Base-by-base conservation (phyloP, 2,113 vertebrate species). In the Gavia stellata region DNA sequence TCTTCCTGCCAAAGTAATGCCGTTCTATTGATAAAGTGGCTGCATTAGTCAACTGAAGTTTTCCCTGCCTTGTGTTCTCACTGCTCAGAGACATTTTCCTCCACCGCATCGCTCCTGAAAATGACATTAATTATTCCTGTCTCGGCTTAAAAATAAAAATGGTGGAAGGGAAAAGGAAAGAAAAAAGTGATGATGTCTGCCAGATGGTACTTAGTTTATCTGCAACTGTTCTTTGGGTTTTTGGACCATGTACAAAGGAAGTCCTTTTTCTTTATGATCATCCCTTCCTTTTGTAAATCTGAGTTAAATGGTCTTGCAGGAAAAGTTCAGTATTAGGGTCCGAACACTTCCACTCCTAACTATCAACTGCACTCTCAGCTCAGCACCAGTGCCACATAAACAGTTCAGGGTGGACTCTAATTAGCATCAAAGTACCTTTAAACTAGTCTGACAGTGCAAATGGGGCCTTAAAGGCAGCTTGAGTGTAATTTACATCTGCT, bases 361-460 rank as follows among this genome's bases (percentile, higher is more conserved):
- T 83, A 79, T 81, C 63, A 79, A 36, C 44, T 95, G 10, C 17
- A n/a, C 66, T 56, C 50, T 83, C 44, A 86, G 55, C 62, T 92
- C 45, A 75, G 56, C 58, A 80, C 53, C 40, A 53, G n/a, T 56
- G 75, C 44, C 70, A 94, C 45, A 63, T 53, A 86, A 94, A 79
- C 65, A 84, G 87, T 89, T 84, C 77, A 72, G 70, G 25, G 29
- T 91, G 66, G 94, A 94, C 86, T 94, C 73, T 97, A 94, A 95
- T 96, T 97, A 94, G 86, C 88, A 81, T 83, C 83, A 94, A 90
- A 92, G 70, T 86, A 91, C 78, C 62, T 87, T 96, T 97, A 96
- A 92, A 94, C 77, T 61, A 81, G 45, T 52, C 78, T 82, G 70
- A 90, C 82, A 94, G 77, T 92, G 94, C 84, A 95, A 94, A 97